Evolutionary conservation across 2,888 invertebrate species (phyloP).

Genomic region (Labia minor): DNA sequence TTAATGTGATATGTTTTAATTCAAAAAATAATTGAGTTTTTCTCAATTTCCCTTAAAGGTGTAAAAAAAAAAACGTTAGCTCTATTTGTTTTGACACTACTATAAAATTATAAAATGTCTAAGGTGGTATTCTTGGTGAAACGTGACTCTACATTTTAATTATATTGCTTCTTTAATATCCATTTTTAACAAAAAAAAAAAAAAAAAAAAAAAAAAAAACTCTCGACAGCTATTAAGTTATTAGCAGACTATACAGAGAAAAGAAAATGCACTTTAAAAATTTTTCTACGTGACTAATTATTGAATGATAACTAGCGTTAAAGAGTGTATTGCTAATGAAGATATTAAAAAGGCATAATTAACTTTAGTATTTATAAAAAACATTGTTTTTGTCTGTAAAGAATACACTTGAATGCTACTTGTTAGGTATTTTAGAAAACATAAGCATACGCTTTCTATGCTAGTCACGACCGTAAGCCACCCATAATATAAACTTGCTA

Average conservation of each 20-base stretch:
- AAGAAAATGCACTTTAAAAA: too few relatives aligned
- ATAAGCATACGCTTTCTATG: slow-evolving; percentile 14
- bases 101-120: not conserved
- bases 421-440: not conserved
- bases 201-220: not conserved
- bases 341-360: not conserved
- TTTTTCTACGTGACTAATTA: not conserved
- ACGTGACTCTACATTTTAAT: not conserved
- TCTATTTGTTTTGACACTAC: too few relatives aligned
- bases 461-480: slow-evolving; percentile 21
- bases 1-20: too few relatives aligned
- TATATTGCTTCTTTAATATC: not conserved
- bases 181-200: not conserved
- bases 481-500: slow-evolving; percentile 23
- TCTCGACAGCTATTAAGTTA: not conserved
- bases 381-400: not conserved
- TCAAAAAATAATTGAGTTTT: too few relatives aligned
- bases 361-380: not conserved
- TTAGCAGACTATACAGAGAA: too few relatives aligned
- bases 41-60: too few relatives aligned
- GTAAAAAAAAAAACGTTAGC: too few relatives aligned
- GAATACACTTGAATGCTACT: not conserved
- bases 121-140: not conserved
- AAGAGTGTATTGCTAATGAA: not conserved
- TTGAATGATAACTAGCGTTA: not conserved